Conservation (phyloP, 2,113 vertebrate genomes). For the Axis porcinus region DNA sequence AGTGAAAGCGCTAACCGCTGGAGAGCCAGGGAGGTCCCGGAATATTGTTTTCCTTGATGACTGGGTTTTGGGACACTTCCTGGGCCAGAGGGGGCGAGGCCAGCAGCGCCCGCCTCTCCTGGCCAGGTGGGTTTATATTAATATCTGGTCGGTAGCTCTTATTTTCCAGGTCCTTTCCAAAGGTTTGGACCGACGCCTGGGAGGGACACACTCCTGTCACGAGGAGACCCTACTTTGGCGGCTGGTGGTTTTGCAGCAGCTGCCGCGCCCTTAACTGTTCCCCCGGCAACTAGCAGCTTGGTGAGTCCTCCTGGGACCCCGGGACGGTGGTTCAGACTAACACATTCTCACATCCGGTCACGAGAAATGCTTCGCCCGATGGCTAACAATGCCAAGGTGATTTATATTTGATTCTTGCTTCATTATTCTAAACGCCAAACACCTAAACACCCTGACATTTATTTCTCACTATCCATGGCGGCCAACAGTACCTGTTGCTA, state of each 20-base stretch:
- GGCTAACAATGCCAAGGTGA: neutral
- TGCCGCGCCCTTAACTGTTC: neutral
- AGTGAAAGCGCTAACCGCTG: neutral
- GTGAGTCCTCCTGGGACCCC: neutral
- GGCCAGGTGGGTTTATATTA: neutral
- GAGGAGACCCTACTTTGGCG: neutral
- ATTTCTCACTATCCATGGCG: neutral
- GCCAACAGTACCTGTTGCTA: no score
- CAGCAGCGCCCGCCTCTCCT: neutral
- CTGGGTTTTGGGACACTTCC: neutral
- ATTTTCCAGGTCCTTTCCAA: neutral
- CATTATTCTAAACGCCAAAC: neutral
- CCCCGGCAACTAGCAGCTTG: neutral
- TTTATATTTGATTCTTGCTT: neutral
- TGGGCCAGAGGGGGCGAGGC: neutral
- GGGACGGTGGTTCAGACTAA: neutral
- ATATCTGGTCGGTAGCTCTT: neutral
- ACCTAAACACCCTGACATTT: neutral
- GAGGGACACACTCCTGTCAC: fast-evolving
- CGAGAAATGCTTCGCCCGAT: neutral
- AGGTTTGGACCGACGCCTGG: neutral
- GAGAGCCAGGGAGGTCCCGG: neutral
- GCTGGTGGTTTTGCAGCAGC: neutral
- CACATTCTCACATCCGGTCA: neutral
- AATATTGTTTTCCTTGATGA: neutral